Evolutionary conservation across 2,888 invertebrate genomes (phyloP).

Genomic region (Dermolepida albohirtum): DNA sequence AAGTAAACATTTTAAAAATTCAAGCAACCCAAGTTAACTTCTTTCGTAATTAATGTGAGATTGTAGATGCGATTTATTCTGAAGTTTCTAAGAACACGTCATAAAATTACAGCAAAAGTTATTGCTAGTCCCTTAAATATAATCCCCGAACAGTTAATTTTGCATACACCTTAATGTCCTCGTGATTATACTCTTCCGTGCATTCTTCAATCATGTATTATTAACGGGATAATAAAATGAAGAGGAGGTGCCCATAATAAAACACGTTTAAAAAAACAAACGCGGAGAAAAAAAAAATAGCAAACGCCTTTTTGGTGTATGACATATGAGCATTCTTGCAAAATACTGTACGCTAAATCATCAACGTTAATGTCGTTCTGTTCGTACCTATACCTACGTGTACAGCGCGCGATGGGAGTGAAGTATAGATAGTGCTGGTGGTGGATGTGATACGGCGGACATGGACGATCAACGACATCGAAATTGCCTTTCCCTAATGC

Average conservation of each 20-base stretch:
- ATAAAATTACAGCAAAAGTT: conserved; percentile 7
- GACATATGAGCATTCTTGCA: conserved; percentile 46
- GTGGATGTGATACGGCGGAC: conserved; percentile 3
- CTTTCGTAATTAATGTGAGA: not conserved
- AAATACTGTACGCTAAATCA: conserved; percentile 52
- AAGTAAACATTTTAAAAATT: too few relatives aligned
- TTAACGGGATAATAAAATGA: conserved; percentile 50
- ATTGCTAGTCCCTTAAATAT: not conserved
- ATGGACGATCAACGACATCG: conserved; percentile 43
- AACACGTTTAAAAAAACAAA: conserved; percentile 45
- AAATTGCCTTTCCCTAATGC: conserved; percentile 57
- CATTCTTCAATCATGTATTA: conserved; percentile 37
- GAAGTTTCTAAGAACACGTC: conserved; percentile 13
- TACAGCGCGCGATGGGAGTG: conserved; percentile 14
- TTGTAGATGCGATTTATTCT: not conserved
- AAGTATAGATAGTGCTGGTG: conserved; percentile 27
- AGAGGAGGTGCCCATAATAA: conserved; percentile 42
- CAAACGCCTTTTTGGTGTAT: conserved; percentile 45
- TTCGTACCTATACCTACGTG: conserved; percentile 10
- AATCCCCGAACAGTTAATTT: conserved; percentile 4
- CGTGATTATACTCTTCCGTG: conserved; percentile 30
- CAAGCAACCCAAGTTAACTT: too few relatives aligned
- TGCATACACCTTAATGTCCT: conserved; percentile 17
- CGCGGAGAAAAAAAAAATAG: conserved; percentile 33
- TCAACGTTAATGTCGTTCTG: conserved; percentile 42